Evolutionary conservation across 2,797 vertebrate species (phyloP).

Genomic region (Gorsachius magnificus): DNA sequence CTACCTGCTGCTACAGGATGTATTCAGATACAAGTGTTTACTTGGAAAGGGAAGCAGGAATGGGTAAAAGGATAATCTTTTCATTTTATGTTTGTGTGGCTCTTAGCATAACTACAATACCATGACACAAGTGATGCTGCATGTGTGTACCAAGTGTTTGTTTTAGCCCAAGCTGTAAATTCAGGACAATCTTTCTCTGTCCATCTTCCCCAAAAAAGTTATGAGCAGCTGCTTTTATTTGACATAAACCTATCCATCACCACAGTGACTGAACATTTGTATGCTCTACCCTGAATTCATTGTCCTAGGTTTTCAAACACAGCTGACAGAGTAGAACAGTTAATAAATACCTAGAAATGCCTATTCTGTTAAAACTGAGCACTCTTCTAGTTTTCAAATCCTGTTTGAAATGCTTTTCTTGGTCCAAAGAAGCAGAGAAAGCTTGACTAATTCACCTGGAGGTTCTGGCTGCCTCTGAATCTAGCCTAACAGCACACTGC

Average conservation of each 20-base stretch:
- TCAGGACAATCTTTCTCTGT: not conserved
- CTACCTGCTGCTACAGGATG: not conserved
- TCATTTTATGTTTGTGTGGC: not conserved
- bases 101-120: not conserved
- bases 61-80: not conserved
- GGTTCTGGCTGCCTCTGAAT: not conserved
- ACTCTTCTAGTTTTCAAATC: not conserved
- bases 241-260: not conserved
- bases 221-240: not conserved
- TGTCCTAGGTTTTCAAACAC: not conserved
- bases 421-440: not conserved
- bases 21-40: accelerated
- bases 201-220: not conserved
- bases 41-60: not conserved
- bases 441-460: not conserved
- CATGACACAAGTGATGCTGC: not conserved
- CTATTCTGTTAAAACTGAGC: not conserved
- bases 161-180: not conserved
- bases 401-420: not conserved
- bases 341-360: not conserved
- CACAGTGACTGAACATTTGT: not conserved
- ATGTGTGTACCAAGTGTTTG: not conserved
- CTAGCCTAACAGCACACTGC: not conserved
- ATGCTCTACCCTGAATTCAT: not conserved
- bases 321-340: not conserved